phyloP scores from a whole-genome alignment of 1,140 invertebrate genomes.

The Diplogasteroides magnus region DNA sequence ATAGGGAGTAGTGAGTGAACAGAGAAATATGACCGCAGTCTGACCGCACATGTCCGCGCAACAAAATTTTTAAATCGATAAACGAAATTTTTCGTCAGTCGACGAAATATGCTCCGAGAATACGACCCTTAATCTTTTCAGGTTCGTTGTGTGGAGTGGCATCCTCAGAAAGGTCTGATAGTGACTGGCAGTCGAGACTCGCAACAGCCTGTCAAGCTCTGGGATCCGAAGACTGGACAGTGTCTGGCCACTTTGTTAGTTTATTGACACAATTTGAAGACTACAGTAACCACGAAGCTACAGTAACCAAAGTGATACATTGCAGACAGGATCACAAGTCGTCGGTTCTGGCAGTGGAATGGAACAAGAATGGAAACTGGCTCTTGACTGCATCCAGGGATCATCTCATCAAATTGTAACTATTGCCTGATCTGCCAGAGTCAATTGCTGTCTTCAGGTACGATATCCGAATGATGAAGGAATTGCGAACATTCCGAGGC shows the following conservation, averaged over 20 bases:
- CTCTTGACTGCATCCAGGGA: conserved; percentile 94
- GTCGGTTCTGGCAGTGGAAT: conserved; percentile 96
- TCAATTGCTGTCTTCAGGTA: conserved; percentile 60
- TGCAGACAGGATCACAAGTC: conserved; percentile 94
- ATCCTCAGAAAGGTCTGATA: conserved; percentile 90
- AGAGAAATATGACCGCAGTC: too few species aligned
- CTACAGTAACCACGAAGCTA: background rate
- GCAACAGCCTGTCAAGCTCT: conserved; percentile 97
- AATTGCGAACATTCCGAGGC: conserved; percentile 90
- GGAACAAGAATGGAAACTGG: conserved; percentile 99
- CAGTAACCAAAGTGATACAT: conserved; percentile 29
- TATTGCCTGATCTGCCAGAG: background rate
- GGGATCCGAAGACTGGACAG: conserved; percentile 93
- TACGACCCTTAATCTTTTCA: too few species aligned
- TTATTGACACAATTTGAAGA: conserved; percentile 11
- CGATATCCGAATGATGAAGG: conserved; percentile 78
- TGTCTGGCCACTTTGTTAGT: conserved; percentile 64
- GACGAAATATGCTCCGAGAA: too few species aligned
- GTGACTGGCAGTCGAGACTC: conserved; percentile 98
- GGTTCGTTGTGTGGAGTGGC: conserved; percentile 99
- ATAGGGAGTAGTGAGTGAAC: too few species aligned
- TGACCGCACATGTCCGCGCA: too few species aligned
- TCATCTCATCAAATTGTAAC: conserved; percentile 81
- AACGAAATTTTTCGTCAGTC: too few species aligned
- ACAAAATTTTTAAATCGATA: too few species aligned